Conservation (phyloP, 2,888 invertebrate species). For the Mesoligia furuncula region DNA sequence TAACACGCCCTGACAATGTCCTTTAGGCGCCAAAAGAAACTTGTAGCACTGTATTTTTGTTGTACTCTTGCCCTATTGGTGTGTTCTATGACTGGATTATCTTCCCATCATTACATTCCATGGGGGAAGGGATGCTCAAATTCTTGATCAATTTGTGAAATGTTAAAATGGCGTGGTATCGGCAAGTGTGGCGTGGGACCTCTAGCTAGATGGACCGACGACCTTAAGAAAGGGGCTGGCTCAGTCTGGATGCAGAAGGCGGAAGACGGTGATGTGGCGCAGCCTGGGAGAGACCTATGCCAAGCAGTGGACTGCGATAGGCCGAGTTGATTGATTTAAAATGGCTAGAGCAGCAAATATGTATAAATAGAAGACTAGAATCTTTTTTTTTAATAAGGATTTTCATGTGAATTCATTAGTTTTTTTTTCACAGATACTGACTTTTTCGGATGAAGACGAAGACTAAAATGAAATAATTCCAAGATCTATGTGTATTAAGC, state of each 20-base stretch:
- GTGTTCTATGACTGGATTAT: not conserved
- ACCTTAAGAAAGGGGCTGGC: too few species aligned
- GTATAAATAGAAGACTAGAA: not conserved
- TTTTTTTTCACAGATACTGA: conserved; percentile 74
- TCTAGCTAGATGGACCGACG: too few species aligned
- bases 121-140: not conserved
- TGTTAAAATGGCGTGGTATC: not conserved
- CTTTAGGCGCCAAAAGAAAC: not conserved
- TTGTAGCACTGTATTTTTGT: not conserved
- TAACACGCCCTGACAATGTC: not conserved
- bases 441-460: conserved; percentile 84
- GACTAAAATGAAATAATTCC: conserved; percentile 30
- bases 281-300: too few species aligned
- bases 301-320: too few species aligned
- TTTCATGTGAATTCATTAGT: not conserved
- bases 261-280: too few species aligned
- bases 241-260: too few species aligned
- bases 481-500: conserved; percentile 17
- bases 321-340: not conserved
- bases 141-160: not conserved
- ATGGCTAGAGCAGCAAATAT: not conserved
- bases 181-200: too few species aligned
- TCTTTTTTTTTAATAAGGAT: not conserved
- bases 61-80: not conserved
- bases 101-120: not conserved